These are phyloP conservation scores for Adelognathus sp. DNA, from an alignment of 2,888 invertebrate genomes.

Conservation along the genomic window DNA sequence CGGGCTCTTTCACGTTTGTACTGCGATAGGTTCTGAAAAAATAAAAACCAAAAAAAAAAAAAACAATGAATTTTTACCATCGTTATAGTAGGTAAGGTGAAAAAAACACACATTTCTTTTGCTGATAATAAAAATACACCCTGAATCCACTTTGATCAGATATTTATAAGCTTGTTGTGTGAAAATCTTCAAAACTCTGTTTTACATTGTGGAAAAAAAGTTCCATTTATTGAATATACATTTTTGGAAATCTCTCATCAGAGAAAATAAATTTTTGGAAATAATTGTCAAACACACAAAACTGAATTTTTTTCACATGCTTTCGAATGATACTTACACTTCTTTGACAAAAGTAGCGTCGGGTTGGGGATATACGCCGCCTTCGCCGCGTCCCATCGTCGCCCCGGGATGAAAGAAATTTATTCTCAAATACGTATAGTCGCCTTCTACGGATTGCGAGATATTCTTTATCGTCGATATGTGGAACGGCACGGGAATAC, in stretches of 20 bases:
- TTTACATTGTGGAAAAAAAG: no score
- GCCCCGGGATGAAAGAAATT: constrained; percentile 99
- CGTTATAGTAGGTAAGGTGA: background rate
- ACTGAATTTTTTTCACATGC: background rate
- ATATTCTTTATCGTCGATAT: constrained; percentile 99
- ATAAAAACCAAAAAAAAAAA: constrained; percentile 21
- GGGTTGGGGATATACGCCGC: constrained; percentile 94
- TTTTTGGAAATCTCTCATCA: no score
- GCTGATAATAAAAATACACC: no score
- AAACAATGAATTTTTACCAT: background rate
- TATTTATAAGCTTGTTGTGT: no score
- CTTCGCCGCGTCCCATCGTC: constrained; percentile 96
- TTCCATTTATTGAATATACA: no score
- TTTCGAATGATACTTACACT: constrained; percentile 87
- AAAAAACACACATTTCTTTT: background rate
- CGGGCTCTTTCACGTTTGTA: constrained; percentile 98
- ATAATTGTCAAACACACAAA: no score
- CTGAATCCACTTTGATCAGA: no score
- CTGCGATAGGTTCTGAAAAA: constrained; percentile 93
- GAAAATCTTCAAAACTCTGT: no score
- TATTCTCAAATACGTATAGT: constrained; percentile 98
- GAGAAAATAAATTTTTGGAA: no score
- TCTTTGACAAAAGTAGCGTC: constrained; percentile 99
- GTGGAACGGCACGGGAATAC: constrained; percentile 98
- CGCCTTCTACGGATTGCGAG: constrained; percentile 98